Conservation (phyloP, 2,888 invertebrate species). For the Leuctra nigra region DNA sequence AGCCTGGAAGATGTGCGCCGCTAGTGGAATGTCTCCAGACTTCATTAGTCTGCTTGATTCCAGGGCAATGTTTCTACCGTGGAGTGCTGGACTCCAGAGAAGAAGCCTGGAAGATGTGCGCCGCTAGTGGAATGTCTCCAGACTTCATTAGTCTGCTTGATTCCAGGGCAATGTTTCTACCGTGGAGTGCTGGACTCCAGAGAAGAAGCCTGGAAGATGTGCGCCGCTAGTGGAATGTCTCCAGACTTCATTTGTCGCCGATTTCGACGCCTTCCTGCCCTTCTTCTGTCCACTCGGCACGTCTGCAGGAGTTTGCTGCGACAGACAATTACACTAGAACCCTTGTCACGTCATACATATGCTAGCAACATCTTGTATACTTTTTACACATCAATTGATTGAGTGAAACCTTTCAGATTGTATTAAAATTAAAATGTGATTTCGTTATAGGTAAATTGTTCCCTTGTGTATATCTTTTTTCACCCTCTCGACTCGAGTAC, state of each 20-base stretch:
- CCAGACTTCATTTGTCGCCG: constrained; percentile 21
- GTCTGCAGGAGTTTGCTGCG: constrained; percentile 18
- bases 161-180: background rate
- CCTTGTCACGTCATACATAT: too few relatives aligned
- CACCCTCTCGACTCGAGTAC: too few relatives aligned
- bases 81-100: background rate
- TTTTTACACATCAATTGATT: too few relatives aligned
- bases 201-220: constrained; percentile 20
- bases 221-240: constrained; percentile 22
- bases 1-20: background rate
- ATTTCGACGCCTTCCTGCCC: constrained; percentile 22
- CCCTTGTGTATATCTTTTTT: too few relatives aligned
- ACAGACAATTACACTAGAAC: too few relatives aligned
- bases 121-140: background rate
- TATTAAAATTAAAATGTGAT: too few relatives aligned
- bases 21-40: background rate
- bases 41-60: too few relatives aligned
- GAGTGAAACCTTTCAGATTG: too few relatives aligned
- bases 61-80: too few relatives aligned
- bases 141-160: background rate
- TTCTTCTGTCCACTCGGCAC: constrained; percentile 27
- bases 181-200: constrained; percentile 22
- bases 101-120: constrained; percentile 16
- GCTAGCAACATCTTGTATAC: too few relatives aligned
- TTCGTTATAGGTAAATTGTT: too few relatives aligned